Evolutionary conservation across 2,797 vertebrate genomes (phyloP), one percentile per base, ranked within the genome.

Genomic region (Meda fulgida): DNA sequence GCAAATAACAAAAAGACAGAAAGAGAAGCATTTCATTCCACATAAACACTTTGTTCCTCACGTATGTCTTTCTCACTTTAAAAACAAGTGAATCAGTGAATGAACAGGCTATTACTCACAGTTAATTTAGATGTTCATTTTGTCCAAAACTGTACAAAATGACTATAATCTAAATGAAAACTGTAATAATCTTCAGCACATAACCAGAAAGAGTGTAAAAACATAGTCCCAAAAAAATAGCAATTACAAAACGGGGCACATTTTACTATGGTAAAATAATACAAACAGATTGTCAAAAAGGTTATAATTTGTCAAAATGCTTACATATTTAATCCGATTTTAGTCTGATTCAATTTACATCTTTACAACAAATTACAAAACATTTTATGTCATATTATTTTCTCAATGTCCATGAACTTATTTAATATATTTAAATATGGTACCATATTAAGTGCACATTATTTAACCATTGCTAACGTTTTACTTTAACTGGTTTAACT

Each of bases 401-500:
- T 53, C 48, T 76, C 31, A 34, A 34, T 13, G 5, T 6, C 46
- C 26, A 53, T 18, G 1, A 51, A 53, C n/a, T n/a, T 29, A 75
- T 21, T 53, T 53, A 75, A 53, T 53, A 34, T 53, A 53, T 75
- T 75, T 53, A 11, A 53, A 21, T 51, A 31, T 19, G 18, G 26
- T 51, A 51, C 16, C 26, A 34, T 36, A 21, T 11, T 4, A 38
- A 58, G 13, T 55, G 21, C 51, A 7, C 1, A 1, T 63, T 78
- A 29, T 21, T 60, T 60, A 78, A 26, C 23, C 11, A 36, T 51
- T 34, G 71, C 7, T 60, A n/a, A 43, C 2, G 0, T 69, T 29
- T n/a, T 38, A 11, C 43, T 80, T 13, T 51, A 67, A 51, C 34
- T 51, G 78, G 78, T 80, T 80, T 80, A 16, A 80, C 31, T 80